These are phyloP conservation scores for Drosophila parthenogenetica DNA, from an alignment of 2,888 invertebrate species.

Conservation along the genomic window DNA sequence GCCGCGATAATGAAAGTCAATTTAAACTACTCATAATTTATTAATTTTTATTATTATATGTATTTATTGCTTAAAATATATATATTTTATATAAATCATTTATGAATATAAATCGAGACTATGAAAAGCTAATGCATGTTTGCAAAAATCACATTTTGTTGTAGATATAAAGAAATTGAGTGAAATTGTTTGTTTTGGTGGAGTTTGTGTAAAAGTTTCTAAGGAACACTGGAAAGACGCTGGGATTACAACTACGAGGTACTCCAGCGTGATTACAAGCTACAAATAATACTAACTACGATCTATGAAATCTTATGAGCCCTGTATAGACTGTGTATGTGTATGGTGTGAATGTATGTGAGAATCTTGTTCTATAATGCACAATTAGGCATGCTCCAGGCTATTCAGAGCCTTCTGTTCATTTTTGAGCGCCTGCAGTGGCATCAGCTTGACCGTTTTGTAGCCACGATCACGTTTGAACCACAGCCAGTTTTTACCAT, in stretches of 20 bases:
- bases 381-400: slow-evolving; percentile 35
- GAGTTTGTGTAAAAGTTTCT: slow-evolving; percentile 13
- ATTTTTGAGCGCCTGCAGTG: slow-evolving; percentile 46
- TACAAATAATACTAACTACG: slow-evolving; percentile 44
- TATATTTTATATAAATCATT: slow-evolving; percentile 18
- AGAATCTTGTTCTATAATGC: not conserved
- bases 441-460: slow-evolving; percentile 64
- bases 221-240: slow-evolving; percentile 45
- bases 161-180: slow-evolving; percentile 37
- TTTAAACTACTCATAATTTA: not conserved
- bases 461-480: slow-evolving; percentile 79
- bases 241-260: slow-evolving; percentile 30
- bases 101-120: slow-evolving; percentile 29
- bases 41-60: not conserved
- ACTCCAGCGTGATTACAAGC: slow-evolving; percentile 21
- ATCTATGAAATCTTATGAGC: slow-evolving; percentile 43
- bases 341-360: not conserved
- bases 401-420: slow-evolving; percentile 19
- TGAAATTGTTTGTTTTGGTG: slow-evolving; percentile 24
- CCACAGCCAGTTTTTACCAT: slow-evolving; percentile 88
- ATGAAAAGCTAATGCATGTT: slow-evolving; percentile 34
- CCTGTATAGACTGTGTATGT: slow-evolving; percentile 42
- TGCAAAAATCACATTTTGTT: slow-evolving; percentile 50
- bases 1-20: not conserved
- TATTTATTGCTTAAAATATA: slow-evolving; percentile 23